Evolutionary conservation across 1,140 invertebrate species (phyloP).

Genomic region (Drosophila neocordata): DNA sequence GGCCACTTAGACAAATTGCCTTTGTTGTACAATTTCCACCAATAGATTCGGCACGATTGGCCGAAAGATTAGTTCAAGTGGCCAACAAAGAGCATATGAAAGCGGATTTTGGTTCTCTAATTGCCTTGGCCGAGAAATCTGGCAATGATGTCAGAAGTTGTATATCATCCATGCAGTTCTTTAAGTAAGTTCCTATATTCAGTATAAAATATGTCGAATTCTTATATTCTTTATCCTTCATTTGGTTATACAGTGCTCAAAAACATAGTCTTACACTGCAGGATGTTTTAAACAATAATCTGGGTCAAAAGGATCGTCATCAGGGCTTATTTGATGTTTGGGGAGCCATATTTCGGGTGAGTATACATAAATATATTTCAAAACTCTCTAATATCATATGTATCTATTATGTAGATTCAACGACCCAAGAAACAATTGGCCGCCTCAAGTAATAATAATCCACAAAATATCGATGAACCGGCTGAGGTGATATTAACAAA

Average conservation of each 20-base stretch:
- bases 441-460: slow-evolving; percentile 6
- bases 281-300: slow-evolving; percentile 87
- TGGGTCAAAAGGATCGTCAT: slow-evolving; percentile 94
- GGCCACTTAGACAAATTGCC: slow-evolving; percentile 88
- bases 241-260: slow-evolving; percentile 46
- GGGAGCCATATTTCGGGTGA: slow-evolving; percentile 91
- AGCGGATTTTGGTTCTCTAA: slow-evolving; percentile 88
- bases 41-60: slow-evolving; percentile 86
- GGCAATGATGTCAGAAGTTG: slow-evolving; percentile 95
- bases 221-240: no score
- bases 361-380: not conserved
- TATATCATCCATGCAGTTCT: slow-evolving; percentile 93
- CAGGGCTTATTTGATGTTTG: slow-evolving; percentile 94
- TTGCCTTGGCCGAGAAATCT: slow-evolving; percentile 91
- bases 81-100: slow-evolving; percentile 87
- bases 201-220: no score
- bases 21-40: slow-evolving; percentile 90
- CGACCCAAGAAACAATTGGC: slow-evolving; percentile 74
- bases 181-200: slow-evolving; percentile 83
- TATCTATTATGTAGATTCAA: slow-evolving; percentile 62
- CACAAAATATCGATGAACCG: slow-evolving; percentile 45
- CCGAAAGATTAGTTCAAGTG: slow-evolving; percentile 87
- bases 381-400: not conserved
- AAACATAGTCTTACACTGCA: slow-evolving; percentile 84
- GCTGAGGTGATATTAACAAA: slow-evolving; percentile 75